Evolutionary conservation across 2,797 vertebrate genomes (phyloP).

Genomic region (Apodemus agrarius): DNA sequence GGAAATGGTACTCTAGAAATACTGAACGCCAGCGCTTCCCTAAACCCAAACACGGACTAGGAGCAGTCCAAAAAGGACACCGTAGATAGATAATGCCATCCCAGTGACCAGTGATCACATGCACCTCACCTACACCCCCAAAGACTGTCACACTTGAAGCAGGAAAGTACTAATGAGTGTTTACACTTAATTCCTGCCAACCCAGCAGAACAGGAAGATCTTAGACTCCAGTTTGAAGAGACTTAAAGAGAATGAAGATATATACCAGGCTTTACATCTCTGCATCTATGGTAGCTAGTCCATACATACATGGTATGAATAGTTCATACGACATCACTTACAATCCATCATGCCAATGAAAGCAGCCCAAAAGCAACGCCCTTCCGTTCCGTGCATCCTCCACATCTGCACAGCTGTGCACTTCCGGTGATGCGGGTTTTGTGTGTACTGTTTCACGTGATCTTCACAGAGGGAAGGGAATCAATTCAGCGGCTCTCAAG

Average conservation of each 20-base stretch:
- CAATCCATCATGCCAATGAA: conserved; percentile 42
- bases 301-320: background rate
- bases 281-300: conserved; percentile 2
- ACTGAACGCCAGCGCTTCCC: background rate
- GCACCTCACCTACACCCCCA: background rate
- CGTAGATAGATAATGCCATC: background rate
- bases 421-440: background rate
- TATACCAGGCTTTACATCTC: conserved; percentile 10
- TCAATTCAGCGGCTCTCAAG: background rate
- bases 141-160: background rate
- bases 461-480: conserved; percentile 5
- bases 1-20: background rate
- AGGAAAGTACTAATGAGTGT: background rate
- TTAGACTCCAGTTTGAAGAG: conserved; percentile 1
- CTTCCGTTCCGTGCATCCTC: background rate
- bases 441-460: background rate
- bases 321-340: background rate
- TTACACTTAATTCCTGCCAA: conserved; percentile 26
- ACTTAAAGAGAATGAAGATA: conserved; percentile 42
- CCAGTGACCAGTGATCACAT: background rate
- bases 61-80: conserved; percentile 19
- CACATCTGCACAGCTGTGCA: conserved; percentile 34
- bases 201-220: background rate
- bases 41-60: background rate
- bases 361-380: conserved; percentile 34